Base-by-base conservation (phyloP, 2,888 invertebrate genomes). In the Mesorhabditis sp. region DNA sequence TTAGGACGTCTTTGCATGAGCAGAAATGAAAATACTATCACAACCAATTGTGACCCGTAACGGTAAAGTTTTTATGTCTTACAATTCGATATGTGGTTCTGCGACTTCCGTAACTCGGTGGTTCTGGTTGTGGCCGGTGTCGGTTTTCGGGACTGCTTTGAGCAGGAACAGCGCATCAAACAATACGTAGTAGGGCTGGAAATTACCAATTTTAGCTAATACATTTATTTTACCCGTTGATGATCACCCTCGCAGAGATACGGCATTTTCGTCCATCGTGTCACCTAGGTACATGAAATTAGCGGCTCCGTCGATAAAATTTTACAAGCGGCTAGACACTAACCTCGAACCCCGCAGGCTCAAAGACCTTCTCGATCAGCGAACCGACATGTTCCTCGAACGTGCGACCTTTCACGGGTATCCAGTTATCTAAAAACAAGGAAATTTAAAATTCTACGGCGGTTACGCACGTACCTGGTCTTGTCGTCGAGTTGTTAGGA, bases 221-320 rank as follows among this genome's bases (percentile, higher is more conserved):
- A 71, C 10, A 45, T 4, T 28, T 13, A 15, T 68, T 69, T 68
- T 44, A 81, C 82, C 70, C 76, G 67, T 62, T 74, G 70, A 65
- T 80, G 69, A 66, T 97, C 96, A 0, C 97, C 97, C 87, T 98
- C 96, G 87, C 96, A 97, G 61, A 98, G 89, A 86, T 97, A 97
- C 0, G 97, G 97, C 62, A 95, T 90, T 82, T 93, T 90, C 10
- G 93, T 91, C 93, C 95, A 97, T 4, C 90, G 89, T 65, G 91
- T 89, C 62, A 96, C 89, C 70, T 90, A 89, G 4, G 62, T 43
- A n/a, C 13, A 28, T 63, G 7, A n/a, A 50, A 50, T 10, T 13
- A 13, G n/a, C 10, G n/a, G n/a, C n/a, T 50, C n/a, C 58, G 10
- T 50, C 7, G 58, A 10, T 50, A 50, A 13, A 50, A n/a, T 2